These are phyloP conservation scores for Marisa cornuarietis DNA, from an alignment of 1,140 invertebrate genomes.

Conservation along the genomic window DNA sequence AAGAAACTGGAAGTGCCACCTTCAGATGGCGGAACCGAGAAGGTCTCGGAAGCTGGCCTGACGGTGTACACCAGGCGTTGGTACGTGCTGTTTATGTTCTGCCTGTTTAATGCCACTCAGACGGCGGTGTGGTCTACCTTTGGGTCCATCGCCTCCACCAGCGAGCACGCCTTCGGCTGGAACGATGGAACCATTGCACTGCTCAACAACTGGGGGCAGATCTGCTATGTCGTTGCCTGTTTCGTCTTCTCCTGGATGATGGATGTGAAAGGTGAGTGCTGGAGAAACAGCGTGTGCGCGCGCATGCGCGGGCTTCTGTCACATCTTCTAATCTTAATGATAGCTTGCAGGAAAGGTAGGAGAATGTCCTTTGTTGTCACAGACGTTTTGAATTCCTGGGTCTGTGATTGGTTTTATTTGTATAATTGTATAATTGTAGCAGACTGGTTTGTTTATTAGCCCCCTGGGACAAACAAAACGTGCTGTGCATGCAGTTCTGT, in stretches of 20 bases:
- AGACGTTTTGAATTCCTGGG: background rate
- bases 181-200: slow-evolving; percentile 63
- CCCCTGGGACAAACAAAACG: background rate
- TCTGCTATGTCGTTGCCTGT: slow-evolving; percentile 65
- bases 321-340: background rate
- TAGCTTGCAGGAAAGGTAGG: background rate
- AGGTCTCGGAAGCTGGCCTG: too few species aligned
- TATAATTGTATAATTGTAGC: background rate
- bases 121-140: slow-evolving; percentile 68
- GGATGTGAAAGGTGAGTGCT: slow-evolving; percentile 39
- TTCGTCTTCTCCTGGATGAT: slow-evolving; percentile 66
- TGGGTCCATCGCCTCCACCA: slow-evolving; percentile 66
- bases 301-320: background rate
- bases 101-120: slow-evolving; percentile 22
- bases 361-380: background rate
- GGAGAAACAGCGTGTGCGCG: slow-evolving; percentile 19
- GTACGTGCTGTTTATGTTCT: slow-evolving; percentile 37
- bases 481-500: too few species aligned
- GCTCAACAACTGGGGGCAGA: slow-evolving; percentile 68
- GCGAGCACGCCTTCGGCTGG: slow-evolving; percentile 67
- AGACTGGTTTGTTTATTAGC: too few species aligned
- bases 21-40: too few species aligned
- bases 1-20: too few species aligned
- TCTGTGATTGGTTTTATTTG: background rate
- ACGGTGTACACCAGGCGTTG: slow-evolving; percentile 36